Evolutionary conservation across 2,797 vertebrate species (phyloP).

Genomic region (Gephyroberyx darwinii): DNA sequence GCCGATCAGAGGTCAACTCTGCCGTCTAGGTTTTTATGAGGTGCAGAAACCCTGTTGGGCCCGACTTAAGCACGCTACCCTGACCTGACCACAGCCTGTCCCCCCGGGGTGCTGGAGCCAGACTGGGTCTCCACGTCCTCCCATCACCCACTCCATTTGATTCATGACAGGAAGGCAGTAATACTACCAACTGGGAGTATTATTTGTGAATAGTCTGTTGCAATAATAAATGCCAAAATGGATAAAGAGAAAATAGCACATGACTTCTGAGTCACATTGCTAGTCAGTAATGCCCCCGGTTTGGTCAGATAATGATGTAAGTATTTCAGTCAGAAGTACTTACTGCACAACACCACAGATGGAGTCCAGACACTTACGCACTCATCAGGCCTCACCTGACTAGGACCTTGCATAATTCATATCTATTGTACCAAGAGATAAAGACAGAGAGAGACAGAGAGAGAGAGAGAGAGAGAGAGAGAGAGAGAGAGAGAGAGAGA

Average conservation of each 20-base stretch:
- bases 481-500: not conserved
- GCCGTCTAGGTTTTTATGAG: constrained; percentile 46
- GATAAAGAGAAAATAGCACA: too few relatives aligned
- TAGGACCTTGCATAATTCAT: constrained; percentile 15
- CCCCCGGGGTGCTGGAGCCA: not conserved
- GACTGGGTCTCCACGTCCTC: not conserved
- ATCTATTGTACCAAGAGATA: not conserved
- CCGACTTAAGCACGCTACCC: constrained; percentile 25
- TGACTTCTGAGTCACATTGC: too few relatives aligned
- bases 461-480: not conserved
- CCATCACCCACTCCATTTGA: constrained; percentile 1
- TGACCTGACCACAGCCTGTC: constrained; percentile 37
- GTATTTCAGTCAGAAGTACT: too few relatives aligned
- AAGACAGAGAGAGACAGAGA: not conserved
- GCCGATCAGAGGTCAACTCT: constrained; percentile 34
- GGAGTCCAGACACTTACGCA: not conserved
- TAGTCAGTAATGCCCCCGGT: too few relatives aligned
- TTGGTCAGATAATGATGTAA: too few relatives aligned
- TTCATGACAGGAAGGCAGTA: constrained; percentile 5
- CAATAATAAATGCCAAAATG: not conserved
- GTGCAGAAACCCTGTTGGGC: constrained; percentile 24
- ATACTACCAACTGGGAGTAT: not conserved
- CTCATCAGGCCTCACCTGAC: constrained; percentile 12
- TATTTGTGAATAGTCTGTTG: not conserved
- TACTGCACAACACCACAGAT: too few relatives aligned